Conservation (phyloP, 2,113 vertebrate species). For the Phaethornis superciliosus region DNA sequence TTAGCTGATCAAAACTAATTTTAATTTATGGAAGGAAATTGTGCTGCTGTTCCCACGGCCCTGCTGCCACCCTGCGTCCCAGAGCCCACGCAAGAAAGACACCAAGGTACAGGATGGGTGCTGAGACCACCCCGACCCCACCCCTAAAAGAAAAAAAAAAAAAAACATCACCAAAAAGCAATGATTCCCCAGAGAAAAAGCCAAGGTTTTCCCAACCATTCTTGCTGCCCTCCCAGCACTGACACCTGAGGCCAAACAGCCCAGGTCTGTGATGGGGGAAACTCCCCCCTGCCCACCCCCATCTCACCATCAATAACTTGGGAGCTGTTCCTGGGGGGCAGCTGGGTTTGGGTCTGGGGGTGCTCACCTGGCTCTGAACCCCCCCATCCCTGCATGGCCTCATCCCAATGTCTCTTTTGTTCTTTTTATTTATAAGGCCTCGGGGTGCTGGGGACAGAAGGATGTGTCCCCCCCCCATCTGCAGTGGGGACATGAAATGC, state of each 20-base stretch:
- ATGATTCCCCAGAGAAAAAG: neutral
- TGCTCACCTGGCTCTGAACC: accelerated
- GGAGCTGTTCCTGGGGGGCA: neutral
- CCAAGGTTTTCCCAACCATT: neutral
- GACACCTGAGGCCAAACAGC: neutral
- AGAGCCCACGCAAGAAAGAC: slow-evolving; percentile 67
- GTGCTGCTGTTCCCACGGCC: slow-evolving; percentile 85
- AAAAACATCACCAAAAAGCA: neutral
- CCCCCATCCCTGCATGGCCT: accelerated
- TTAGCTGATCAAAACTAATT: slow-evolving; percentile 77
- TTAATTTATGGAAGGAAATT: slow-evolving; percentile 81
- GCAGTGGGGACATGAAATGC: accelerated
- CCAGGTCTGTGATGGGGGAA: too few species aligned
- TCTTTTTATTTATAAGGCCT: neutral
- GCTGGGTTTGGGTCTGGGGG: neutral
- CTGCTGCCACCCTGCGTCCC: slow-evolving; percentile 62
- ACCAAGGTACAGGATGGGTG: slow-evolving; percentile 31
- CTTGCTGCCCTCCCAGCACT: accelerated
- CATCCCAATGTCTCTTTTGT: neutral
- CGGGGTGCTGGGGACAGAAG: neutral
- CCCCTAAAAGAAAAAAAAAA: neutral
- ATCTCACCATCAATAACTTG: accelerated
- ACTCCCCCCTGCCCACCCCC: neutral
- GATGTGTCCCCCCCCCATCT: accelerated
- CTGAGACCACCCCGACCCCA: neutral